These are phyloP conservation scores for Cavia porcellus DNA, from an alignment of 2,113 vertebrate genomes.

Conservation along the genomic window DNA sequence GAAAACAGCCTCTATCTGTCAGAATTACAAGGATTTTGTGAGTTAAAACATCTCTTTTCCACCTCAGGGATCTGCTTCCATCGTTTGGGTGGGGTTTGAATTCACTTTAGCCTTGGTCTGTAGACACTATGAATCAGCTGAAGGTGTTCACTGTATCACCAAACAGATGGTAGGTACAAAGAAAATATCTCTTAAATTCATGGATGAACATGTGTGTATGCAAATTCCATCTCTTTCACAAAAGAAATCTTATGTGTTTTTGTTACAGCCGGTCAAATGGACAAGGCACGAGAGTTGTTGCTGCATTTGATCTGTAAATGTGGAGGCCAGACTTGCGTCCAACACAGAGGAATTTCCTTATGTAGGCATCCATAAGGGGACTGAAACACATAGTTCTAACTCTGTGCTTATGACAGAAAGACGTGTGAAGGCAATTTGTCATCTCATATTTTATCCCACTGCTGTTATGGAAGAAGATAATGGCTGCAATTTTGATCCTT, in stretches of 20 bases:
- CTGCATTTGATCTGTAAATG: neutral
- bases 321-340: neutral
- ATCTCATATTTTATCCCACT: constrained; percentile 25
- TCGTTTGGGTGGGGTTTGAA: neutral
- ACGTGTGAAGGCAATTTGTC: constrained; percentile 46
- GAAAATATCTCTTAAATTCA: neutral
- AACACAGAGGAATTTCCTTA: neutral
- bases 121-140: neutral
- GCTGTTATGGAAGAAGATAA: constrained; percentile 35
- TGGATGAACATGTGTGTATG: neutral
- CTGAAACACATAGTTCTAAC: neutral
- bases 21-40: neutral
- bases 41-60: neutral
- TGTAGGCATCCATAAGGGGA: neutral
- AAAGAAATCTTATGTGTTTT: neutral
- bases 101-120: neutral
- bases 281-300: neutral
- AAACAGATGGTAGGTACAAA: neutral
- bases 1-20: neutral
- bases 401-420: constrained; percentile 56
- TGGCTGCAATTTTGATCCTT: constrained; percentile 47
- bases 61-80: neutral
- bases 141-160: neutral
- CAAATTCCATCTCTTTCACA: neutral
- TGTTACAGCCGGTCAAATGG: neutral